Conservation (phyloP, 1,140 invertebrate genomes). For the Panagrolaimus sp. region DNA sequence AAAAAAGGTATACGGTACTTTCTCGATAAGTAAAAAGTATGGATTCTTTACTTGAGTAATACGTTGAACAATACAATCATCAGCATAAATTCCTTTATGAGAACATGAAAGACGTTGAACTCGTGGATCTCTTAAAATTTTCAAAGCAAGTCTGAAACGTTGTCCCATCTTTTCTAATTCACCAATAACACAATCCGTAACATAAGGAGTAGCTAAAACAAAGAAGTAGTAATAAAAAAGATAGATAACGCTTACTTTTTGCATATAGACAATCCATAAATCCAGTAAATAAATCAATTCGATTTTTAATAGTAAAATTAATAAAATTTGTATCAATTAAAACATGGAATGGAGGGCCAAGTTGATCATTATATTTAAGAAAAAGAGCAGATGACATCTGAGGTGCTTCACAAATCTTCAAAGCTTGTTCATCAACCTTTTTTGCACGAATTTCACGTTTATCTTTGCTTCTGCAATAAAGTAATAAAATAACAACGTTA, state of each 20-base stretch:
- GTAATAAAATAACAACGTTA: constrained; percentile 9
- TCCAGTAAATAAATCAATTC: constrained; percentile 87
- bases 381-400: constrained; percentile 66
- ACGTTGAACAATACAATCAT: constrained; percentile 93
- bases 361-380: constrained; percentile 95
- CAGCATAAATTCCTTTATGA: constrained; percentile 98
- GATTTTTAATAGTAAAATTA: constrained; percentile 97
- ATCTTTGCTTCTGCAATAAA: constrained; percentile 46
- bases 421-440: constrained; percentile 52
- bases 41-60: constrained; percentile 73
- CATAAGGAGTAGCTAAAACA: constrained; percentile 76
- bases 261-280: constrained; percentile 99
- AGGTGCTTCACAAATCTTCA: constrained; percentile 52
- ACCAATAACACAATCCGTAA: constrained; percentile 96
- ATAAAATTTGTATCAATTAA: constrained; percentile 97
- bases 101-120: constrained; percentile 86
- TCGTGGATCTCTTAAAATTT: constrained; percentile 87
- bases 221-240: constrained; percentile 2
- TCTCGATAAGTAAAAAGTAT: too few species aligned
- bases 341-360: constrained; percentile 94
- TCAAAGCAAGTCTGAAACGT: constrained; percentile 88
- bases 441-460: constrained; percentile 47
- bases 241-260: constrained; percentile 73
- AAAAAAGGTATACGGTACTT: too few species aligned
- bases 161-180: constrained; percentile 94